Evolutionary conservation across 1,140 invertebrate genomes (phyloP), one percentile per base, ranked within the genome.

Genomic region (Venturia canescens): DNA sequence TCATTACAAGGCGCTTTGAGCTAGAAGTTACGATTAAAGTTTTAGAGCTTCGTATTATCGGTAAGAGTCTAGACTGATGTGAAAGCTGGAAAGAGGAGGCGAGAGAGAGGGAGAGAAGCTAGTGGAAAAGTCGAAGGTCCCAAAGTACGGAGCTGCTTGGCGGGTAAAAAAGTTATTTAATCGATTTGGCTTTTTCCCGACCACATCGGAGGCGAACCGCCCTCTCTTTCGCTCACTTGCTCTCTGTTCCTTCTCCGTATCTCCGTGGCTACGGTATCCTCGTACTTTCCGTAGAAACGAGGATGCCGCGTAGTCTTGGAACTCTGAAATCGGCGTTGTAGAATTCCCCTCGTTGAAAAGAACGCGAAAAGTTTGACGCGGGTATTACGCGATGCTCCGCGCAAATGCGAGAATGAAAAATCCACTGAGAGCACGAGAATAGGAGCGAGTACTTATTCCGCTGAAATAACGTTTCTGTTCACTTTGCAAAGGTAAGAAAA

Each of bases 331-430:
- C 71, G 71, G 57, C 71, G 48, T 74, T 74, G 71, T 74, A 74
- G 48, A 80, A 76, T 44, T 76, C 48, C 21, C 74, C 77, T 57
- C 48, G 69, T 69, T 69, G 74, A 79, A 78, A 78, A 80, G 69
- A 83, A 83, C 79, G 60, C 74, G 38, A 53, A 66, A 78, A 83
- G 75, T 83, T 83, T 79, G 79, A 83, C 76, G 82, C 76, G 69
- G 23, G 50, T 70, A 81, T 81, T 81, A 80, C 71, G 74, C 44
- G 70, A 78, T 57, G 67, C 26, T 29, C 26, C 29, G 66, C 66
- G 66, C 26, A 50, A 53, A 50, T 53, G 71, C 21, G 71, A 74
- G 71, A 48, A 48, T 26, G 48, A 74, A 44, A 38, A 74, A 26
- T 57, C 4, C 71, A 48, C n/a, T 29, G 29, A 31, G 66, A 15